Evolutionary conservation across 2,113 vertebrate genomes (phyloP), one percentile per base, ranked within the genome.

Genomic region (Hyperopisus bebe): DNA sequence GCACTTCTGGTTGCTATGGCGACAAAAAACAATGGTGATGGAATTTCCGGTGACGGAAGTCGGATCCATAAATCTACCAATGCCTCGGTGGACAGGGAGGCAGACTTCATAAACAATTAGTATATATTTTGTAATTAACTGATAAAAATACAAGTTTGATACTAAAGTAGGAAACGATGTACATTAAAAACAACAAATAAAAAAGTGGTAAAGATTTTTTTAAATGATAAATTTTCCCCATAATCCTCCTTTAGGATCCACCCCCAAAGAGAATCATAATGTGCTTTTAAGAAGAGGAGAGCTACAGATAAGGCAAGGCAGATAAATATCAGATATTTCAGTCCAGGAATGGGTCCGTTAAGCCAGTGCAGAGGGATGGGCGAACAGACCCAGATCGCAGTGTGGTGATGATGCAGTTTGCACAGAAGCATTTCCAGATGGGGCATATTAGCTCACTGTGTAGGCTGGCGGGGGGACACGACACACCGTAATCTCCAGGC

Each of bases 351-450:
- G 3, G 7, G 80, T 21, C 19, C 0, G 35, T 42, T 24, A 42
- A 21, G 15, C 39, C 35, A 46, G 42, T 10, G 55, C 24, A 58
- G 55, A 58, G 21, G 39, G 39, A 46, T 24, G 9, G 51, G 19
- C 3, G 51, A 51, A 95, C 97, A 62, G 91, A 99, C 98, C 98
- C 98, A 2, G 98, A 98, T 94, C 98, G 95, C 92, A 99, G 96
- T 58, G 98, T 98, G 44, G 98, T 99, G 93, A 99, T 99, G 92
- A 99, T 99, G 91, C 98, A 99, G 93, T 99, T 98, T 0, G 98
- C 98, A n/a, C 98, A 99, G 94, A 99, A 99, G 66, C 98, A 99
- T 99, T 93, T 99, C 98, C 96, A 99, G 93, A 99, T 99, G 5
- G 98, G 98, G 93, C 98, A 99, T 98, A 99, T 99, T 5, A 99